These are phyloP conservation scores for Thereva nobilitata DNA, from an alignment of 2,888 invertebrate species.

Conservation along the genomic window DNA sequence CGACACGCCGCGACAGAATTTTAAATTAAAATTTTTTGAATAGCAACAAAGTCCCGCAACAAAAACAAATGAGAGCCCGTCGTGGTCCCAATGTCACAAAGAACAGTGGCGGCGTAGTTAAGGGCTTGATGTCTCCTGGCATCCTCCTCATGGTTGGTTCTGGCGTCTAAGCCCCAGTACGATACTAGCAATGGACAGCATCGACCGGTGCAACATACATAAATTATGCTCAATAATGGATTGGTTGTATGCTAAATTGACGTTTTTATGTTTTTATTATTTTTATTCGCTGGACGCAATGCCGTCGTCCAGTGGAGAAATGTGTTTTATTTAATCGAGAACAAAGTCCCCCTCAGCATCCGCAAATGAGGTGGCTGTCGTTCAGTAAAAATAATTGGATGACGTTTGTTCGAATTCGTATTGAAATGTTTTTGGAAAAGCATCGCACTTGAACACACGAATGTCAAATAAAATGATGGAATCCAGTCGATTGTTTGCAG, in stretches of 20 bases:
- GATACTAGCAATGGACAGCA: slow-evolving; percentile 12
- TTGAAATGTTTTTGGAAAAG: slow-evolving; percentile 39
- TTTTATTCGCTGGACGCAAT: slow-evolving; percentile 31
- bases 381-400: slow-evolving; percentile 42
- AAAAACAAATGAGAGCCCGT: not conserved
- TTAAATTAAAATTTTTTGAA: slow-evolving; percentile 60
- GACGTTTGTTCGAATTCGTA: slow-evolving; percentile 33
- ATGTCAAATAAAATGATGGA: slow-evolving; percentile 30
- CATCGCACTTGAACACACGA: slow-evolving; percentile 10
- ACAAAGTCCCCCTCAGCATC: slow-evolving; percentile 5
- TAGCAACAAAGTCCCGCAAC: slow-evolving; percentile 27
- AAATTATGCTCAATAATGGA: slow-evolving; percentile 47
- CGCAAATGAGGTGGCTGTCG: slow-evolving; percentile 32
- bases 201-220: slow-evolving; percentile 40
- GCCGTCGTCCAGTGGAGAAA: slow-evolving; percentile 7
- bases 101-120: slow-evolving; percentile 28
- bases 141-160: slow-evolving; percentile 11
- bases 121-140: not conserved
- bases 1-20: slow-evolving; percentile 56
- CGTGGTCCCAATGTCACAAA: not conserved
- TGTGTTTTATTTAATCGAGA: slow-evolving; percentile 29
- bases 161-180: slow-evolving; percentile 10
- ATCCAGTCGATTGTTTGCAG: slow-evolving; percentile 39
- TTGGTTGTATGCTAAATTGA: slow-evolving; percentile 48
- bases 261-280: slow-evolving; percentile 48